Percentiles rank a stretch among this genome's conserved stretches.
phyloP scores from a whole-genome alignment of 2,888 invertebrate species.

The Adineta ricciae region DNA sequence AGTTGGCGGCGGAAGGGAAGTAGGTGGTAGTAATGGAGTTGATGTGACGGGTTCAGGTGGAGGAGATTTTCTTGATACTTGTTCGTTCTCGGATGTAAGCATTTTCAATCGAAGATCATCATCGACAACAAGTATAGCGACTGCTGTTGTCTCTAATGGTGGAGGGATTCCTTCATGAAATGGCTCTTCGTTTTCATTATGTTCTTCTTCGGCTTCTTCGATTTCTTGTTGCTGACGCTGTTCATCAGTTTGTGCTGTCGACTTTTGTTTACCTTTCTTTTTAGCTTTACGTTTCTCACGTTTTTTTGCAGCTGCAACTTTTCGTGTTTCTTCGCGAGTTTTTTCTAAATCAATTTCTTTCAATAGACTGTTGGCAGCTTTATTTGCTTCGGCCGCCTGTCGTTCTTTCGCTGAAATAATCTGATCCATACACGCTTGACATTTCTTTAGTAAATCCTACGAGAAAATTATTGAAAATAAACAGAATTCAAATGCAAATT shows the following conservation, averaged over 20 bases:
- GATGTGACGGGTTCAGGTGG: not conserved
- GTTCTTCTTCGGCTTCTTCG: not conserved
- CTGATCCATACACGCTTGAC: conserved; percentile 84
- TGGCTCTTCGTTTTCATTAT: not conserved
- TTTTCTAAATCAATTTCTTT: conserved; percentile 89
- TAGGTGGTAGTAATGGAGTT: not conserved
- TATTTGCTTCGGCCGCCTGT: conserved; percentile 92
- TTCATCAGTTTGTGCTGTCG: not conserved
- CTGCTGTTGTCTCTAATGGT: not conserved
- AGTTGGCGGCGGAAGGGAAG: not conserved
- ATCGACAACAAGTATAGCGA: not conserved
- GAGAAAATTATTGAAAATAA: not conserved
- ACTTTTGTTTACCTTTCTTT: conserved; percentile 43
- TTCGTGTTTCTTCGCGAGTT: conserved; percentile 76
- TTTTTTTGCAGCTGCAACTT: conserved; percentile 77
- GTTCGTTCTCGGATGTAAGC: not conserved
- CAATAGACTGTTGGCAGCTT: conserved; percentile 82
- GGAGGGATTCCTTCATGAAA: not conserved
- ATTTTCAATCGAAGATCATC: not conserved
- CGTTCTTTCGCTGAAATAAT: conserved; percentile 92
- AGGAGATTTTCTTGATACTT: not conserved
- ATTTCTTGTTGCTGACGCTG: not conserved
- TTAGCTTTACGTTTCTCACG: conserved; percentile 67
- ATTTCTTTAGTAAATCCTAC: conserved; percentile 73
- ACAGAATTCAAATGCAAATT: not conserved